These are phyloP conservation scores for Yponomeuta plumbellus DNA, from an alignment of 2,888 invertebrate genomes.

Conservation along the genomic window DNA sequence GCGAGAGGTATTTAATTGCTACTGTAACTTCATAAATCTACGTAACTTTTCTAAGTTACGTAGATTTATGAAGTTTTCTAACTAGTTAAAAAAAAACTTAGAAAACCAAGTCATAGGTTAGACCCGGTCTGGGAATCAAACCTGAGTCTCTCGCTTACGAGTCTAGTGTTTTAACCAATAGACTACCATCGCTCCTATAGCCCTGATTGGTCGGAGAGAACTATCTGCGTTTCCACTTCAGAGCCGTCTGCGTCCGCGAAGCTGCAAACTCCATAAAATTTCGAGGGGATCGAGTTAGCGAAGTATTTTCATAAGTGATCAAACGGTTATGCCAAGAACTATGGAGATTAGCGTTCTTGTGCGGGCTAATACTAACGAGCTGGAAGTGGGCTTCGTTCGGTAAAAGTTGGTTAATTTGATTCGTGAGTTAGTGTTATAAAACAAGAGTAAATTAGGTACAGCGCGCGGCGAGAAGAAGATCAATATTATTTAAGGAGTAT, in stretches of 20 bases:
- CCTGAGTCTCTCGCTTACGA: no score
- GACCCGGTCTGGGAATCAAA: no score
- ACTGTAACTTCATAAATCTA: no score
- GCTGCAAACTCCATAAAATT: constrained; percentile 11
- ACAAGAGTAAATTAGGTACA: not conserved
- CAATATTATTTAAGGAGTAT: no score
- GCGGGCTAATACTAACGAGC: not conserved
- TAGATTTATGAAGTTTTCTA: no score
- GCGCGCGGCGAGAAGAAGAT: no score
- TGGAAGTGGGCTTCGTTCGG: not conserved
- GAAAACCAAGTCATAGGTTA: no score
- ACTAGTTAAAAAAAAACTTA: no score
- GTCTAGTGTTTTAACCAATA: no score
- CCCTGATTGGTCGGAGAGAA: not conserved
- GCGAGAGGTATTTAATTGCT: no score
- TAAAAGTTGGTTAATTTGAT: not conserved
- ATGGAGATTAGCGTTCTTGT: constrained; percentile 1
- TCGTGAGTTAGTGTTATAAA: not conserved
- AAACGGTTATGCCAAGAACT: constrained; percentile 1
- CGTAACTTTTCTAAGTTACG: no score
- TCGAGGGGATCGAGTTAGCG: constrained; percentile 1
- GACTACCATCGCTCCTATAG: no score
- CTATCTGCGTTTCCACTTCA: not conserved
- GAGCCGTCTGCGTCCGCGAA: not conserved
- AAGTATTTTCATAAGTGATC: constrained; percentile 11